Evolutionary conservation across 2,888 invertebrate species (phyloP).

Genomic region (Conomelus anceps): DNA sequence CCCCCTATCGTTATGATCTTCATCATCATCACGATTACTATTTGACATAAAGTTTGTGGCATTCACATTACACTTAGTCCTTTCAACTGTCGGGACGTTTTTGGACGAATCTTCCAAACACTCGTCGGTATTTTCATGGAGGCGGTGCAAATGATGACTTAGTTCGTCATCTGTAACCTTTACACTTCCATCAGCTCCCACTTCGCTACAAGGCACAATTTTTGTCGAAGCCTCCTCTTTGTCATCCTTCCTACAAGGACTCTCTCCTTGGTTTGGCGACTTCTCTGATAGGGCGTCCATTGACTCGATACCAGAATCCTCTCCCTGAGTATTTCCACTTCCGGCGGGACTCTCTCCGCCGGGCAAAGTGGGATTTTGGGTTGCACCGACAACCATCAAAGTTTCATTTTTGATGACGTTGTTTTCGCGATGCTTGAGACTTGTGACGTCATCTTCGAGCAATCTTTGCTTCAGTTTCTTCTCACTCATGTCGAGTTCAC

Average conservation of each 20-base stretch:
- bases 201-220: slow-evolving; percentile 18
- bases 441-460: slow-evolving; percentile 42
- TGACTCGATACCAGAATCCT: slow-evolving; percentile 86
- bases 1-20: background rate
- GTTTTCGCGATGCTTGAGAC: background rate
- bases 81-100: slow-evolving; percentile 17
- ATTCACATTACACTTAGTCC: slow-evolving; percentile 20
- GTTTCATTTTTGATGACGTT: slow-evolving; percentile 1
- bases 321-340: slow-evolving; percentile 54
- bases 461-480: slow-evolving; percentile 54
- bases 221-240: slow-evolving; percentile 32
- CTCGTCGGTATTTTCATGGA: background rate
- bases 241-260: slow-evolving; percentile 41
- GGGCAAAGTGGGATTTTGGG: too few species aligned
- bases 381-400: slow-evolving; percentile 2
- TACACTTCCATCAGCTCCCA: background rate
- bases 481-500: slow-evolving; percentile 46
- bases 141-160: too few species aligned
- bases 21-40: background rate
- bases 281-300: slow-evolving; percentile 92
- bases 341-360: slow-evolving; percentile 24
- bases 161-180: background rate
- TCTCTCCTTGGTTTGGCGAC: slow-evolving; percentile 70
- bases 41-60: background rate
- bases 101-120: slow-evolving; percentile 19